A percentile compares a stretch with the other conserved stretches of the same genome.
Evolutionary conservation across 1,140 invertebrate genomes (phyloP).

Genomic region (Caenorhabditis remanei): DNA sequence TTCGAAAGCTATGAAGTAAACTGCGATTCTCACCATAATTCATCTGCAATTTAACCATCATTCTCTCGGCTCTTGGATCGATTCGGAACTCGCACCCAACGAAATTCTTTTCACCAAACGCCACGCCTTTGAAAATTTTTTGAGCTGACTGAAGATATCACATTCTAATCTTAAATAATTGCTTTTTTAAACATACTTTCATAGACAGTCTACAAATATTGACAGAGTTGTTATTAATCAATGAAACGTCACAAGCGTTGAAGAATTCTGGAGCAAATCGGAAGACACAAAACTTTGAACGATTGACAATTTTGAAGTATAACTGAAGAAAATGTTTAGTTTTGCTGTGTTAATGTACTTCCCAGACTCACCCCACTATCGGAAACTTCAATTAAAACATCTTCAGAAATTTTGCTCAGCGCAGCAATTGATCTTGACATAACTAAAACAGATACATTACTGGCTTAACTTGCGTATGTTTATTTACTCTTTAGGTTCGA

Average conservation of each 20-base stretch:
- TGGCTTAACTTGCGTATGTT: neutral
- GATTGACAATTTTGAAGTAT: constrained; percentile 41
- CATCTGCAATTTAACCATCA: constrained; percentile 48
- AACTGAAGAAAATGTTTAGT: neutral
- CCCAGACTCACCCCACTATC: neutral
- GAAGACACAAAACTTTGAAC: constrained; percentile 29
- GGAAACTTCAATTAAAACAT: constrained; percentile 40
- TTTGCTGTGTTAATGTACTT: neutral
- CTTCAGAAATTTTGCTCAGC: constrained; percentile 37
- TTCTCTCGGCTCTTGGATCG: neutral
- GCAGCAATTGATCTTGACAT: constrained; percentile 27
- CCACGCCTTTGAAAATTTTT: constrained; percentile 19
- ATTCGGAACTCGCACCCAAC: constrained; percentile 44
- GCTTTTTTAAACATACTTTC: neutral
- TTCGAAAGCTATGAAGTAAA: neutral
- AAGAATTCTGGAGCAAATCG: constrained; percentile 36
- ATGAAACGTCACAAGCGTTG: constrained; percentile 18
- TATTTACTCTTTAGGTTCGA: constrained; percentile 25
- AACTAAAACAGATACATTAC: neutral
- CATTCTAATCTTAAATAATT: neutral
- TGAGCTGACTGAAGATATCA: constrained; percentile 27
- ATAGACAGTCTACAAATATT: constrained; percentile 37
- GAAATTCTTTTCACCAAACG: constrained; percentile 17
- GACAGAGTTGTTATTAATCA: neutral
- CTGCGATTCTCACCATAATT: constrained; percentile 2